phyloP scores from a whole-genome alignment of 2,888 invertebrate species.

The Sipha maydis region DNA sequence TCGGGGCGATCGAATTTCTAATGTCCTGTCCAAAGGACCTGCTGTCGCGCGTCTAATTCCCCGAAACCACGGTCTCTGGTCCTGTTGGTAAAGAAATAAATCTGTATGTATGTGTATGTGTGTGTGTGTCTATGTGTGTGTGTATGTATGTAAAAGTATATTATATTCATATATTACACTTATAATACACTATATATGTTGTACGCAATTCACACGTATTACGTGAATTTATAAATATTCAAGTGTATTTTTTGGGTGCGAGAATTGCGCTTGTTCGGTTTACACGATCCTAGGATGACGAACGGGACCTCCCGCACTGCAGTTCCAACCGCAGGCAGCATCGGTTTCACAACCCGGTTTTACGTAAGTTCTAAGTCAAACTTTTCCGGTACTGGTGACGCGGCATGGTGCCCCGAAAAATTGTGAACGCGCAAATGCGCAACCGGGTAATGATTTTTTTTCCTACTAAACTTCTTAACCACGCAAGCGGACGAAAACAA shows the following conservation, averaged over 20 bases:
- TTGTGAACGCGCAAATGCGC: too few relatives aligned
- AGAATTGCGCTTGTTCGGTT: constrained; percentile 12
- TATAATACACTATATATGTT: too few relatives aligned
- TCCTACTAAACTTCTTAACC: too few relatives aligned
- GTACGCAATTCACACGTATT: not conserved
- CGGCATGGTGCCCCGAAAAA: too few relatives aligned
- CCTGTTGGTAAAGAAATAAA: not conserved
- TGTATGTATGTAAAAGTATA: too few relatives aligned
- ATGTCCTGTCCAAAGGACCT: constrained; percentile 23
- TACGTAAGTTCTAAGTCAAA: not conserved
- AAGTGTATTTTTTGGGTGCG: not conserved
- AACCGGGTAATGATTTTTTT: too few relatives aligned
- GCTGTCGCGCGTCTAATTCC: not conserved
- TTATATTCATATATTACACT: not conserved
- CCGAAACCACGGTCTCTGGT: constrained; percentile 6
- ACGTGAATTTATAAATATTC: too few relatives aligned
- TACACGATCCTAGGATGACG: not conserved
- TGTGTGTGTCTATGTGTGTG: not conserved
- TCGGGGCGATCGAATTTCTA: constrained; percentile 48
- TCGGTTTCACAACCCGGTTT: not conserved
- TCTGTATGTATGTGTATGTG: too few relatives aligned
- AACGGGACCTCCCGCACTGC: constrained; percentile 39
- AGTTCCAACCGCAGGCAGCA: not conserved
- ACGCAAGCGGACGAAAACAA: too few relatives aligned
- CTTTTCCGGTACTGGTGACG: not conserved